Percentiles rank a stretch among this genome's conserved stretches.
Evolutionary conservation across 2,113 vertebrate species (phyloP).

Genomic region (western clawed frog (Xenopus tropicalis)): DNA sequence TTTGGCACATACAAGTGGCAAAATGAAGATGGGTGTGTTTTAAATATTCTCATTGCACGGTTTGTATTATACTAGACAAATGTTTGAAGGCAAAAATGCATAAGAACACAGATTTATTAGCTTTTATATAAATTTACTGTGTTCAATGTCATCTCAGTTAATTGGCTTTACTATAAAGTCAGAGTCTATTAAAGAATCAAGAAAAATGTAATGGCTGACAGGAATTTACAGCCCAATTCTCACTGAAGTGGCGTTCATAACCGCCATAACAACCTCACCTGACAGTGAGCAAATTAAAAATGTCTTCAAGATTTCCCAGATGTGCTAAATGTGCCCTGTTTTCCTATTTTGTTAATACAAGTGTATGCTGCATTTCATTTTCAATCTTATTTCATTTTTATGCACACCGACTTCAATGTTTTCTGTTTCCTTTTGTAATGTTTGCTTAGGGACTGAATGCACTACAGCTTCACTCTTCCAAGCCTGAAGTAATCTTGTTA

Average conservation of each 20-base stretch:
- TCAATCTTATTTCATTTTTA: neutral
- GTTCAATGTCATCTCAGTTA: neutral
- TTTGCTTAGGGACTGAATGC: neutral
- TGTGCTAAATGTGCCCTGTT: neutral
- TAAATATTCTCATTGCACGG: no score
- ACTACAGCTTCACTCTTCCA: neutral
- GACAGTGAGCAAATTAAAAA: slow-evolving; percentile 30
- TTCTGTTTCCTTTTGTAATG: neutral
- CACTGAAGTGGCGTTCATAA: slow-evolving; percentile 1
- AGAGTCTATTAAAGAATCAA: slow-evolving; percentile 17
- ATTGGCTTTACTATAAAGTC: slow-evolving; percentile 15
- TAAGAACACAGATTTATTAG: slow-evolving; percentile 5
- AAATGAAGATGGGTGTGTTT: no score
- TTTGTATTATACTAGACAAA: no score
- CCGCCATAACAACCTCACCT: slow-evolving; percentile 9
- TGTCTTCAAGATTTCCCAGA: slow-evolving; percentile 12
- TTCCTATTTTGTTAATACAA: neutral
- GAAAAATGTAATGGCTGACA: slow-evolving; percentile 17
- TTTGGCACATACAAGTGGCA: no score
- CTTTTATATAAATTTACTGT: neutral
- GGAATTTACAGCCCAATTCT: neutral
- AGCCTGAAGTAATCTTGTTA: neutral
- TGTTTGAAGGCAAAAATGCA: neutral
- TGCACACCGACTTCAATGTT: neutral
- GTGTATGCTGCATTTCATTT: neutral